Percentiles rank a stretch among this genome's conserved stretches.
phyloP scores from a whole-genome alignment of 2,113 vertebrate genomes.

The Lota lota region DNA sequence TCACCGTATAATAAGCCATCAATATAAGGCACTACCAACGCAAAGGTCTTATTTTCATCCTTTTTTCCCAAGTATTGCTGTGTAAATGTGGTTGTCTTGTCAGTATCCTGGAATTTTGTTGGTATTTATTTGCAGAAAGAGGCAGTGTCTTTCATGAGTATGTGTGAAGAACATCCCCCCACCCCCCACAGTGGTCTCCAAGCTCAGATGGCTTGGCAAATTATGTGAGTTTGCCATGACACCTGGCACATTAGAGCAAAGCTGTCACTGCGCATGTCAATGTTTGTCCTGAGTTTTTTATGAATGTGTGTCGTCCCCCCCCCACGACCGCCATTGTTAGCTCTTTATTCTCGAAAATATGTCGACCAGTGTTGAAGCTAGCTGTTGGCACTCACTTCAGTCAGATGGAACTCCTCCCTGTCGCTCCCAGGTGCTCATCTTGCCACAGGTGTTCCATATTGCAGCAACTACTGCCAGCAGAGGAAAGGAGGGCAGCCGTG shows the following conservation, averaged over 20 bases:
- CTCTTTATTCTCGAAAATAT: constrained; percentile 24
- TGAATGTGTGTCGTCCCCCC: neutral
- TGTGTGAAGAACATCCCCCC: too few species aligned
- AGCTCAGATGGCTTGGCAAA: constrained; percentile 15
- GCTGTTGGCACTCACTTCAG: constrained; percentile 18
- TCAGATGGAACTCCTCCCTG: constrained; percentile 44
- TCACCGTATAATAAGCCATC: neutral
- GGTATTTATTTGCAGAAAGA: too few species aligned
- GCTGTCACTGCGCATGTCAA: constrained; percentile 17
- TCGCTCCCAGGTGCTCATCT: constrained; percentile 43
- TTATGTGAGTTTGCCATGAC: constrained; percentile 3
- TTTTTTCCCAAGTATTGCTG: too few species aligned
- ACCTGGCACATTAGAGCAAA: constrained; percentile 9
- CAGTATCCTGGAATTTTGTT: too few species aligned
- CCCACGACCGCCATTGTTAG: constrained; percentile 21
- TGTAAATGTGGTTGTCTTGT: too few species aligned
- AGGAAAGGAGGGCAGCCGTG: constrained; percentile 32
- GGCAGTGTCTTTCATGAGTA: too few species aligned
- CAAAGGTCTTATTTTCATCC: too few species aligned
- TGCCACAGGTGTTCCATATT: constrained; percentile 50
- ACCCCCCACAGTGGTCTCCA: too few species aligned
- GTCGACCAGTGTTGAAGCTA: constrained; percentile 33
- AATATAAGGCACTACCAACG: neutral
- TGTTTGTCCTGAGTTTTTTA: constrained; percentile 1
- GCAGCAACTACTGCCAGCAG: constrained; percentile 16